Base-by-base conservation (phyloP, 2,113 vertebrate species). In the Erythrocercus mccallii region DNA sequence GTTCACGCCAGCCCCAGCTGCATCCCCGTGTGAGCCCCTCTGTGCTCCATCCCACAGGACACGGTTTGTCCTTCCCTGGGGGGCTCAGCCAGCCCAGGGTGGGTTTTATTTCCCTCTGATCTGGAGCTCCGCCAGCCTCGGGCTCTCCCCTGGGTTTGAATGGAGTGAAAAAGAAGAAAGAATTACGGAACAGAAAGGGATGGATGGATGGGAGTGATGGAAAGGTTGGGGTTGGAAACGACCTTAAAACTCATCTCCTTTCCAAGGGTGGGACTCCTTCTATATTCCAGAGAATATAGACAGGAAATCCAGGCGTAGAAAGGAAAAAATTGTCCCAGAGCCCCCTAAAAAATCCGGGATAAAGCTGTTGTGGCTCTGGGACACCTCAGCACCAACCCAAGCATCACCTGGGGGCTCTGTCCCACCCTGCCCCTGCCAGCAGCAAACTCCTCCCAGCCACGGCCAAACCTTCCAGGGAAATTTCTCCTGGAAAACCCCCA, bases 1-100 rank as follows among this genome's bases (percentile, higher is more conserved):
- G 62, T 66, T 78, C 13, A 5, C 1, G 18, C 54, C 6, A 3
- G 15, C 12, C 6, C 78, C 97, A 97, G 97, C 97, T 97, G 97
- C 68, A 1, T 9, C 4, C 5, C 33, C 16, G 87, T 95, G 93
- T 68, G 45, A 86, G 81, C 77, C 50, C 45, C 74, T 94, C 95
- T 97, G 96, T 98, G 71, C 82, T 56, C 13, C 38, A 12, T 12
- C 88, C 61, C 92, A 6, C 51, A n/a, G 82, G 7, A 5, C 37
- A 0, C 0, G 2, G 14, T 33, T 56, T 16, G 53, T 86, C 57
- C 96, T 94, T 72, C 60, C 60, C 73, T 7, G 44, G 25, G 24
- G 35, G 56, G 42, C 70, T 82, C 78, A 6, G 78, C 33, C 69
- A 12, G 73, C 23, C 40, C n/a, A 28, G n/a, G 42, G 7, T 12